Evolutionary conservation across 2,888 invertebrate species (phyloP).

Genomic region (Shargacucullia verbasci): DNA sequence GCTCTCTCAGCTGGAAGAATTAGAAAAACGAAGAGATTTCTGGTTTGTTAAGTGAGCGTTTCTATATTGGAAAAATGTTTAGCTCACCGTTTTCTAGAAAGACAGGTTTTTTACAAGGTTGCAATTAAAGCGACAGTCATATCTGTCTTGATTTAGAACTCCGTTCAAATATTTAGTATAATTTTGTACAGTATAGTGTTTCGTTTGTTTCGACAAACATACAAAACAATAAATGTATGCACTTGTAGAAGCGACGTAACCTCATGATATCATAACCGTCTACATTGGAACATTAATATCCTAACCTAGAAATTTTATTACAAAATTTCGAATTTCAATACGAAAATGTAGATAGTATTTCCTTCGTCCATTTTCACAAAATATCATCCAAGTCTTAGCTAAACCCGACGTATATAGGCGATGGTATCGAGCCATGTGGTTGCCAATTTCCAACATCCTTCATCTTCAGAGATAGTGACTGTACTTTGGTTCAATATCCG

Average conservation of each 20-base stretch:
- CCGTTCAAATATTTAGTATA: slow-evolving; percentile 5
- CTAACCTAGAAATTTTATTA: too few species aligned
- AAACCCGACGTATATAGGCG: too few species aligned
- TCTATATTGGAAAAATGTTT: slow-evolving; percentile 30
- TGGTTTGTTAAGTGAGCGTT: slow-evolving; percentile 26
- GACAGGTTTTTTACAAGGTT: slow-evolving; percentile 9
- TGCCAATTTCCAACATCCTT: slow-evolving; percentile 41
- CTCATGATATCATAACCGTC: too few species aligned
- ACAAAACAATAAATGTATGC: too few species aligned
- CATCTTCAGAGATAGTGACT: slow-evolving; percentile 25
- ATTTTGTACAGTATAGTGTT: too few species aligned
- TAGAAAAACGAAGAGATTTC: slow-evolving; percentile 36
- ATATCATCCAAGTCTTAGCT: too few species aligned
- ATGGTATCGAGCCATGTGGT: slow-evolving; percentile 13
- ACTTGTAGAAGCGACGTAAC: too few species aligned
- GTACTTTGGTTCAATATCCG: slow-evolving; percentile 44
- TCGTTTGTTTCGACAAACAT: too few species aligned
- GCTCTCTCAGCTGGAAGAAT: slow-evolving; percentile 23
- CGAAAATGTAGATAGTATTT: too few species aligned
- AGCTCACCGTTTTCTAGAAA: background rate
- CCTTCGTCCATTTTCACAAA: too few species aligned
- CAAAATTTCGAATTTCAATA: too few species aligned
- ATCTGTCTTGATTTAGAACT: background rate
- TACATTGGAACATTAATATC: too few species aligned
- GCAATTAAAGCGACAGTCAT: slow-evolving; percentile 3